Evolutionary conservation across 2,113 vertebrate species (phyloP), one percentile per base, ranked within the genome.

Genomic region (Lipophrys pholis): DNA sequence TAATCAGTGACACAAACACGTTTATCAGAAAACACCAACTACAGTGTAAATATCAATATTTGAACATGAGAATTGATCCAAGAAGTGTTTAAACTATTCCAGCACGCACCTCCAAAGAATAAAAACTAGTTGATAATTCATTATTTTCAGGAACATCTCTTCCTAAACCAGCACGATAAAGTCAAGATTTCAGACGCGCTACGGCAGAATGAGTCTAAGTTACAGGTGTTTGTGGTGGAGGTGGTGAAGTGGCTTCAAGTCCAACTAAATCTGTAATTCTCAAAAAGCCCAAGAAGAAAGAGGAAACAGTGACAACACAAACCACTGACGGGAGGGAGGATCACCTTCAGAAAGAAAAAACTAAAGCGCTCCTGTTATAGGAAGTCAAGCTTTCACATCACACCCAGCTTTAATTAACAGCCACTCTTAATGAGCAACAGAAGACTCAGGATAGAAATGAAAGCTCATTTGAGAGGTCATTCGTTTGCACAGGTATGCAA

Each of bases 401-500:
- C 67, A 70, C 12, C 54, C 30, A 72, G 71, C 65, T 67, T 84
- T 86, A 92, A 90, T 90, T 85, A 86, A 73, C 38, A 21, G 5
- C 55, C 69, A 57, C 77, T 79, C 78, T 84, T 78, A 90, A 88
- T 78, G 65, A 85, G 82, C 76, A 35, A 86, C 84, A 85, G 86
- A 91, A 87, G 78, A 86, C 76, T 76, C 66, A 17, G 63, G 87
- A 85, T 30, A 91, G 86, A 88, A 88, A 88, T 83, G 68, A 87
- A 73, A 41, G 80, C 83, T 90, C 72, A 76, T 91, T 82, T 76
- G 73, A 86, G 85, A 87, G 70, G 76, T 87, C 67, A 78, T 88
- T 91, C 89, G 90, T 91, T 85, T 83, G 64, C 73, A 85, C 85
- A 82, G 78, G 89, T 92, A 91, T 90, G 91, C 84, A 91, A 91